These are phyloP conservation scores for Huso huso DNA, from an alignment of 2,797 vertebrate genomes.

Conservation along the genomic window DNA sequence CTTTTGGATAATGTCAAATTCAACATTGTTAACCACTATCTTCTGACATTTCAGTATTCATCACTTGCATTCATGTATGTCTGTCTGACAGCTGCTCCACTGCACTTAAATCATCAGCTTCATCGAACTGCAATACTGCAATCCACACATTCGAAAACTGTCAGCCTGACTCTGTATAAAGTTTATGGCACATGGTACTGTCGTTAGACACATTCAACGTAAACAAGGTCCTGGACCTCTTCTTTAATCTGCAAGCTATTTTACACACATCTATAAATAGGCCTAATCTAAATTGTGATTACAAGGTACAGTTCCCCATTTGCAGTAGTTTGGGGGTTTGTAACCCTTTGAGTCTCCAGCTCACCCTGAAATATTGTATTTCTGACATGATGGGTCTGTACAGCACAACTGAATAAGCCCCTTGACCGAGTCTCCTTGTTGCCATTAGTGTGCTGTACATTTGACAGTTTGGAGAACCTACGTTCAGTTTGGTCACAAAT, in stretches of 20 bases:
- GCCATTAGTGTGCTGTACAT: too few relatives aligned
- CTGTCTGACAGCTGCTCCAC: slow-evolving; percentile 47
- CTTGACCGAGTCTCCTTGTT: too few relatives aligned
- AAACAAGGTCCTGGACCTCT: slow-evolving; percentile 15
- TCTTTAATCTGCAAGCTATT: slow-evolving; percentile 13
- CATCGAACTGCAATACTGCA: slow-evolving; percentile 28
- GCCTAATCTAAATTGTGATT: slow-evolving; percentile 12
- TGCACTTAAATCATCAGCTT: slow-evolving; percentile 38
- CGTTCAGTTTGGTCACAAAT: too few relatives aligned
- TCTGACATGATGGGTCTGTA: neutral
- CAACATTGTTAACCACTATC: slow-evolving; percentile 53
- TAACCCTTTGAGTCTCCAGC: slow-evolving; percentile 10
- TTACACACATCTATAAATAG: slow-evolving; percentile 8
- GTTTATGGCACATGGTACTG: slow-evolving; percentile 18
- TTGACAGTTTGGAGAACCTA: too few relatives aligned
- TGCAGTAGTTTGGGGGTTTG: slow-evolving; percentile 5
- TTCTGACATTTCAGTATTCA: slow-evolving; percentile 64
- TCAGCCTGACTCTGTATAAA: slow-evolving; percentile 20
- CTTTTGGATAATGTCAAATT: slow-evolving; percentile 50
- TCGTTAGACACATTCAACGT: slow-evolving; percentile 16
- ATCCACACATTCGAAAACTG: slow-evolving; percentile 27
- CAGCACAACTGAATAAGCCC: too few relatives aligned
- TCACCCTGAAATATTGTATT: slow-evolving; percentile 10
- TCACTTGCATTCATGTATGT: slow-evolving; percentile 54
- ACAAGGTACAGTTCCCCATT: neutral